Evolutionary conservation across 2,888 invertebrate genomes (phyloP), one percentile per base, ranked within the genome.

Genomic region (Pristionchus arcanus): DNA sequence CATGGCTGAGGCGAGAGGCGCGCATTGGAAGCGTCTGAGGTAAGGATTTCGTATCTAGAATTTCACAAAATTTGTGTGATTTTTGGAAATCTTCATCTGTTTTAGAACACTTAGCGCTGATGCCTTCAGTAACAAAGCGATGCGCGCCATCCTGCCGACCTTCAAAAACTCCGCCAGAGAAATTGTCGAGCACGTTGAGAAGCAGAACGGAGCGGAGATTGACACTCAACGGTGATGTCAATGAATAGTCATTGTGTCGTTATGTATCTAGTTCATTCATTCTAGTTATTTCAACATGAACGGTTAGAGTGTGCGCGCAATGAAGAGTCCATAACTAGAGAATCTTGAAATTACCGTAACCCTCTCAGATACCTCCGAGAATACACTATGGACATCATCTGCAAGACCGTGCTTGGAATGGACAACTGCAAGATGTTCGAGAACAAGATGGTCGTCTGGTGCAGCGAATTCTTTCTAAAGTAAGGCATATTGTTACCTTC

Each of bases 1-100:
- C 91, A 94, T 96, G 92, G 95, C 96, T 91, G 93, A 94, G 92
- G 95, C 91, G 2, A 93, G 95, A 7, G 96, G 96, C 15, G 94
- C 95, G 28, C 94, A 96, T 28, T 96, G 96, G 96, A 96, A 96
- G 93, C 94, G 96, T 21, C 95, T 96, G 25, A 68, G 68, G 71
- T 34, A 16, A 2, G 7, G 25, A 25, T 11, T 66, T 96, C 42
- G 49, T 87, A n/a, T 53, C 15, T 5, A 21, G 13, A 28, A 19
- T 21, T 21, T 2, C 11, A 28, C n/a, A 25, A 66, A 21, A 5
- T n/a, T 28, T 25, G 16, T 21, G 5, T 25, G 28, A 28, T 21
- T 19, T n/a, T 34, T 42, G 21, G 2, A 1, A 16, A 31, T 71
- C 31, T 71, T 4, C 1, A 37, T 2, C 34, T n/a, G 34, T 74